Evolutionary conservation across 2,888 invertebrate genomes (phyloP).

Genomic region (Polydrusus cervinus): DNA sequence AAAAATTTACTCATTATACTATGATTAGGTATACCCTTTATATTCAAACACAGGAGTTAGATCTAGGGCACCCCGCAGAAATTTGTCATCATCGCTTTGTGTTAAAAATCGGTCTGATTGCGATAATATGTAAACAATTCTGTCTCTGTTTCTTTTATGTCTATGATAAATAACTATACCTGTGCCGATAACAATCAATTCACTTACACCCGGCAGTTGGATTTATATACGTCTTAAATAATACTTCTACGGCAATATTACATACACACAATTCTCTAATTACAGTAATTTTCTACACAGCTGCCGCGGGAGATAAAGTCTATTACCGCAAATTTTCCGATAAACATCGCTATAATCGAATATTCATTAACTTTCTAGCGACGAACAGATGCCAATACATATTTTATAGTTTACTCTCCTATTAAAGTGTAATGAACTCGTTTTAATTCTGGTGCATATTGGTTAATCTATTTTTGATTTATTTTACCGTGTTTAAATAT

Average conservation of each 20-base stretch:
- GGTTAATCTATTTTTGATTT: conserved; percentile 7
- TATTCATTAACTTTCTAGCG: conserved; percentile 17
- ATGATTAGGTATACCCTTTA: too few relatives aligned
- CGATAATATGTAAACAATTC: too few relatives aligned
- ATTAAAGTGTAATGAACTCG: conserved; percentile 21
- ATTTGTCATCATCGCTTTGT: too few relatives aligned
- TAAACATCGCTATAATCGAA: conserved; percentile 7
- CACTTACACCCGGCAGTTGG: background rate
- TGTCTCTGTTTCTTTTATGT: too few relatives aligned
- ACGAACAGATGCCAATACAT: conserved; percentile 13
- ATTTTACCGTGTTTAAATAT: background rate
- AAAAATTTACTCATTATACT: too few relatives aligned
- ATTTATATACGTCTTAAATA: background rate
- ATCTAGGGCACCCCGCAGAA: too few relatives aligned
- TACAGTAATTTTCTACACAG: conserved; percentile 7
- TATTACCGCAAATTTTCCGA: conserved; percentile 13
- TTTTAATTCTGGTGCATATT: conserved; percentile 9
- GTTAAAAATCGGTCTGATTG: too few relatives aligned
- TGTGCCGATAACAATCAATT: too few relatives aligned
- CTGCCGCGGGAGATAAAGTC: conserved; percentile 5
- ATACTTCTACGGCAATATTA: background rate
- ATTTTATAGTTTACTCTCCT: conserved; percentile 12
- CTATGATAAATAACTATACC: too few relatives aligned
- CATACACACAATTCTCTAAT: background rate
- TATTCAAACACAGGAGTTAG: too few relatives aligned